Base-by-base conservation (phyloP, 2,888 invertebrate species). In the Mimachlamys varia region DNA sequence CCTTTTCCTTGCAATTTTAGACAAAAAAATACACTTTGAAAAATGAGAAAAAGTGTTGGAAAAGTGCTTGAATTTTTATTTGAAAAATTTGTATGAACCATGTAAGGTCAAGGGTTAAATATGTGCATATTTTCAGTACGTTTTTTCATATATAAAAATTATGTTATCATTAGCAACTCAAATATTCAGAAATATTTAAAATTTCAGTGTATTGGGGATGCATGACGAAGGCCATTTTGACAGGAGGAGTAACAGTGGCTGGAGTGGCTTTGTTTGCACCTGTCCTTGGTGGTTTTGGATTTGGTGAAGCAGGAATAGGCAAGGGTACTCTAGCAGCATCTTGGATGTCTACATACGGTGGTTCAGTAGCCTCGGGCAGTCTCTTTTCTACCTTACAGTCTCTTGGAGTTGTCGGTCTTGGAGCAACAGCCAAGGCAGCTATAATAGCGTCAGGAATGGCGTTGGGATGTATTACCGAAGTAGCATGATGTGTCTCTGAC, bases 201-300 rank as follows among this genome's bases (percentile, higher is more conserved):
- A 76, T 76, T 76, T 33, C 76, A 76, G 76, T 76, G 2, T 33
- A 27, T 33, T 76, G 76, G 76, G 76, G 76, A 76, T 76, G 76
- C 33, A 33, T 76, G 33, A 76, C 33, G 2, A 76, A 10, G 76
- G 76, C 76, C 27, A 76, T 76, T 27, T 7, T 33, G 27, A 76
- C 76, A 27, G 76, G 76, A 12, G 27, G 33, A 12, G 1, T 76
- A 33, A 33, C 76, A 33, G 33, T 12, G 19, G 33, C 17, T 27
- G 76, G 76, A 12, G 27, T 76, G 12, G 19, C 33, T 76, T 19
- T 33, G 10, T 76, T 76, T 1, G 76, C 76, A 76, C 76, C 76
- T 4, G 0, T 76, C 33, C 76, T 76, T 76, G 76, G 76, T 15
- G 76, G 12, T 76, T 7, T 76, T 15, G 76, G 76, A 7, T 76